These are phyloP conservation scores for Sycophila texana DNA, from an alignment of 2,888 invertebrate species.

Conservation along the genomic window DNA sequence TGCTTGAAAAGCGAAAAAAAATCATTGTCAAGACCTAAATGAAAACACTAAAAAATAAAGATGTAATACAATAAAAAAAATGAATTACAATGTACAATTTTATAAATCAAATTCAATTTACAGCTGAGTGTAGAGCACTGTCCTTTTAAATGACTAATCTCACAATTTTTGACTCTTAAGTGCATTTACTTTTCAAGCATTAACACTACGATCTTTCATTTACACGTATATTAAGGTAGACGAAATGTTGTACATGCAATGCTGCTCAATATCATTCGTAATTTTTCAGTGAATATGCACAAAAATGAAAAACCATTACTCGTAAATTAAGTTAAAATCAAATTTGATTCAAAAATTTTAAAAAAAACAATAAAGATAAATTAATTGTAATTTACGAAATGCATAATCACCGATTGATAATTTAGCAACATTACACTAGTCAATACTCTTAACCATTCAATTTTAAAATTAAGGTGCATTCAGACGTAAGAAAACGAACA, in stretches of 20 bases:
- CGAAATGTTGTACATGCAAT: too few species aligned
- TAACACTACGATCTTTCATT: constrained; percentile 38
- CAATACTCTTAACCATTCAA: neutral
- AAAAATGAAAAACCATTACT: too few species aligned
- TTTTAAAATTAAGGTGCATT: constrained; percentile 21
- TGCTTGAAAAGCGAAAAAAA: constrained; percentile 52
- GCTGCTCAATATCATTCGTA: too few species aligned
- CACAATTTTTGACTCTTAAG: constrained; percentile 40
- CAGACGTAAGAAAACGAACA: neutral
- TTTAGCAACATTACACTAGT: too few species aligned
- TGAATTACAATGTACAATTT: constrained; percentile 17
- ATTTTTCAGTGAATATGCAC: too few species aligned
- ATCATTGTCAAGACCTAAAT: constrained; percentile 6
- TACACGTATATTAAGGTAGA: too few species aligned
- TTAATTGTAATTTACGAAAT: too few species aligned
- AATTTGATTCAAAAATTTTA: too few species aligned
- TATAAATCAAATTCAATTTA: neutral
- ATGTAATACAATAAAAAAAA: constrained; percentile 16
- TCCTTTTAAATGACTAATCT: constrained; percentile 15
- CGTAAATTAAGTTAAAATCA: too few species aligned
- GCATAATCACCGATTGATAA: too few species aligned
- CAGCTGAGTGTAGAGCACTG: constrained; percentile 25
- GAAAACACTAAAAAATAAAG: constrained; percentile 25
- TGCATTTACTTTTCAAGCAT: constrained; percentile 57
- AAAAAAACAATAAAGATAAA: too few species aligned